Evolutionary conservation across 2,888 invertebrate genomes (phyloP).

Genomic region (Gymnocheta viridis): DNA sequence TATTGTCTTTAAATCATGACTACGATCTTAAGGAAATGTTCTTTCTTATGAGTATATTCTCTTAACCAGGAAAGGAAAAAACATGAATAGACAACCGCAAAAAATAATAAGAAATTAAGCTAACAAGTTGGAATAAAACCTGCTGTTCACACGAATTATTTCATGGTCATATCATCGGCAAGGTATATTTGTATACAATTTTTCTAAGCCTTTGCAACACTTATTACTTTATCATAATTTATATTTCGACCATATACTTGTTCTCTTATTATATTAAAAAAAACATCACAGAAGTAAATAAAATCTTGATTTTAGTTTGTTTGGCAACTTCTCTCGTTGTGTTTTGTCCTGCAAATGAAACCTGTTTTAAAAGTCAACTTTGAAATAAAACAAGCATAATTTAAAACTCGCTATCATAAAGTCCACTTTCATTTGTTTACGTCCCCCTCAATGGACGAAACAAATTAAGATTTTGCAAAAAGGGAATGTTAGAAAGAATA

Average conservation of each 20-base stretch:
- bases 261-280: neutral
- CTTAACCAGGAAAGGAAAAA: conserved; percentile 45
- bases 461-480: neutral
- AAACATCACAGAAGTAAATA: conserved; percentile 33
- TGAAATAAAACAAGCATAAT: conserved; percentile 18
- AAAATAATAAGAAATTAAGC: conserved; percentile 26
- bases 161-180: conserved; percentile 44
- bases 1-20: conserved; percentile 67
- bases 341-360: conserved; percentile 17
- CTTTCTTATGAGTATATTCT: conserved; percentile 6
- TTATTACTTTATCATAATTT: conserved; percentile 65
- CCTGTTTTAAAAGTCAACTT: conserved; percentile 48
- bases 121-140: conserved; percentile 50
- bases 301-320: conserved; percentile 57
- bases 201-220: conserved; percentile 42
- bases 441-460: neutral
- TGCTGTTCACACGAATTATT: conserved; percentile 60
- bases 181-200: conserved; percentile 16
- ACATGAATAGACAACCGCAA: conserved; percentile 9
- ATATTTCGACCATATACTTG: conserved; percentile 45
- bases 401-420: conserved; percentile 12
- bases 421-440: conserved; percentile 53
- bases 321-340: conserved; percentile 12
- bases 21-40: conserved; percentile 68
- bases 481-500: neutral